These are phyloP conservation scores for Apus apus DNA, from an alignment of 2,113 vertebrate genomes.

Conservation along the genomic window DNA sequence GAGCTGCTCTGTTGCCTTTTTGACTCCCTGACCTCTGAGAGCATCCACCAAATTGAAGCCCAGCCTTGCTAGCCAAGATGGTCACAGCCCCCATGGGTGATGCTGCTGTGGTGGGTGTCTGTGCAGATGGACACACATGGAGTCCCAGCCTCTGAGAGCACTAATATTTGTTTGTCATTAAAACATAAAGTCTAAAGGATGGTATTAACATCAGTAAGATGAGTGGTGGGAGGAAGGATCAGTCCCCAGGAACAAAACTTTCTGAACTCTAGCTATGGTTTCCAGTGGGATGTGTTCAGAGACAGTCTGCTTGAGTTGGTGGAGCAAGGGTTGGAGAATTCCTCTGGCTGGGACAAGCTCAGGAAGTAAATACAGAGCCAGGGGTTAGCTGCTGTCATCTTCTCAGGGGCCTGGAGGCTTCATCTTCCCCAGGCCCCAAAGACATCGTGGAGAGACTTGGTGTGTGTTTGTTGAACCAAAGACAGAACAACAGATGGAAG, in stretches of 20 bases:
- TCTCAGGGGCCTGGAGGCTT: not conserved
- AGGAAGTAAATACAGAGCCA: not conserved
- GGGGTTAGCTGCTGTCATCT: not conserved
- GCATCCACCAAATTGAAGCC: slow-evolving; percentile 22
- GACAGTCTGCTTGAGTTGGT: not conserved
- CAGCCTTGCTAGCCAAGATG: not conserved
- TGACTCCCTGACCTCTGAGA: slow-evolving; percentile 66
- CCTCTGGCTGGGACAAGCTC: not conserved
- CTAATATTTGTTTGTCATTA: slow-evolving; percentile 10
- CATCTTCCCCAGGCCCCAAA: not conserved
- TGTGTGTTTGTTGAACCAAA: not conserved
- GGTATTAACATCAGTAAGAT: not conserved
- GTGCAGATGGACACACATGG: not conserved
- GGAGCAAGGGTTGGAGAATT: not conserved
- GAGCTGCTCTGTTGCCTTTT: slow-evolving; percentile 75
- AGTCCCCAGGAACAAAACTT: not conserved
- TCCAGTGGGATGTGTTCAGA: not conserved
- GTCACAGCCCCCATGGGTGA: not conserved
- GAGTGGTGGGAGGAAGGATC: not conserved
- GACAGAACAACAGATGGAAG: not conserved
- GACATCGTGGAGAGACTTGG: not conserved
- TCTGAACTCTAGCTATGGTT: accelerated
- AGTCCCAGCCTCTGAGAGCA: not conserved
- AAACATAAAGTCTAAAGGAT: not conserved
- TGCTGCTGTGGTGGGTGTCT: accelerated